phyloP scores from a whole-genome alignment of 2,113 vertebrate genomes.

The Morone chrysops region DNA sequence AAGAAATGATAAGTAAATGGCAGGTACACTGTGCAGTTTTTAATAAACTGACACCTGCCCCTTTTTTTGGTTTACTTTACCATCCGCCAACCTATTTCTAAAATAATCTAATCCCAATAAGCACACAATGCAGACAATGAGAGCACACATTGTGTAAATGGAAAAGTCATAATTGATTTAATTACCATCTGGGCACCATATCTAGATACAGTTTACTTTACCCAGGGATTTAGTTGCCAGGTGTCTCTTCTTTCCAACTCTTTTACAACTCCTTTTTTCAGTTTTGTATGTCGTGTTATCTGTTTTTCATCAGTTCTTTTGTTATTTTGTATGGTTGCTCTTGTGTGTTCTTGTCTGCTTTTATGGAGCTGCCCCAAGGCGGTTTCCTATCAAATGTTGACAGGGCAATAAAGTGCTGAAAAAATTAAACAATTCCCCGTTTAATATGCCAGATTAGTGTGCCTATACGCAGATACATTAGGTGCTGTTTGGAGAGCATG shows the following conservation, averaged over 20 bases:
- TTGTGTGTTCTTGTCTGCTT: constrained; percentile 20
- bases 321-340: constrained; percentile 30
- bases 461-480: not conserved
- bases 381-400: constrained; percentile 18
- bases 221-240: constrained; percentile 44
- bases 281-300: constrained; percentile 27
- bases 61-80: not conserved
- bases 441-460: not conserved
- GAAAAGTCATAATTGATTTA: constrained; percentile 44
- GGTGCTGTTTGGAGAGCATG: not conserved
- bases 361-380: constrained; percentile 36
- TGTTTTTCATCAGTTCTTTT: constrained; percentile 35
- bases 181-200: constrained; percentile 61
- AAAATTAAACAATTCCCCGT: not conserved
- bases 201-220: constrained; percentile 18
- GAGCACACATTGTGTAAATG: not conserved
- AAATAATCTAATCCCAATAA: not conserved
- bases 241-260: constrained; percentile 23
- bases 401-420: constrained; percentile 17
- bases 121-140: constrained; percentile 1
- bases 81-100: constrained; percentile 4
- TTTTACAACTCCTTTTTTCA: not conserved
- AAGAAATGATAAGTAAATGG: not conserved
- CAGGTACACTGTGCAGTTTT: not conserved
- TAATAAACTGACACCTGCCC: not conserved